These are phyloP conservation scores for Lipotes vexillifer DNA, from an alignment of 2,113 vertebrate species.

Conservation along the genomic window DNA sequence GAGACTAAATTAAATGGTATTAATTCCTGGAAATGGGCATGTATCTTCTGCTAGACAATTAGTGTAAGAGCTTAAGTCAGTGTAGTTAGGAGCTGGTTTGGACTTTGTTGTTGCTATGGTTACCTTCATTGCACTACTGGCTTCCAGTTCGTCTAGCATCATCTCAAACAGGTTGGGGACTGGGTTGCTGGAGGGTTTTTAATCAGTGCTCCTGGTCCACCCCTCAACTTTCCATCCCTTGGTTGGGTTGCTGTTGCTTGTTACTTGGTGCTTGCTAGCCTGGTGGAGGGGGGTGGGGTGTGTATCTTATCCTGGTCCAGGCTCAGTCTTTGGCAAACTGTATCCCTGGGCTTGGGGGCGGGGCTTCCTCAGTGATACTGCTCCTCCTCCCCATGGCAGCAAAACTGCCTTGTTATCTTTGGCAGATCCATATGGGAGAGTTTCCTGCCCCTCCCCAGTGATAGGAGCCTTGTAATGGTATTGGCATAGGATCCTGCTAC, in stretches of 20 bases:
- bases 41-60: background rate
- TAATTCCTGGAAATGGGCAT: background rate
- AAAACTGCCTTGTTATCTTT: background rate
- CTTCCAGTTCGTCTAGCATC: background rate
- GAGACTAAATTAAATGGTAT: background rate
- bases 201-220: background rate
- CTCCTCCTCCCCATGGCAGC: background rate
- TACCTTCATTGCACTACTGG: background rate
- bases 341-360: background rate
- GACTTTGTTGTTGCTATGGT: background rate
- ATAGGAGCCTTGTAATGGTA: background rate
- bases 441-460: background rate
- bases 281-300: rapidly evolving
- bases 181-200: background rate
- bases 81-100: background rate
- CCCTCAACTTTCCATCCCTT: background rate
- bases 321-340: background rate
- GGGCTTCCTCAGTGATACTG: background rate
- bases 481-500: background rate
- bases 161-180: background rate
- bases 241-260: background rate
- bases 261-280: background rate
- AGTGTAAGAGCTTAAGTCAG: background rate
- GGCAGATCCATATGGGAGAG: background rate
- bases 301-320: background rate